Base-by-base conservation (phyloP, 2,113 vertebrate genomes). In the Gambusia holbrooki region DNA sequence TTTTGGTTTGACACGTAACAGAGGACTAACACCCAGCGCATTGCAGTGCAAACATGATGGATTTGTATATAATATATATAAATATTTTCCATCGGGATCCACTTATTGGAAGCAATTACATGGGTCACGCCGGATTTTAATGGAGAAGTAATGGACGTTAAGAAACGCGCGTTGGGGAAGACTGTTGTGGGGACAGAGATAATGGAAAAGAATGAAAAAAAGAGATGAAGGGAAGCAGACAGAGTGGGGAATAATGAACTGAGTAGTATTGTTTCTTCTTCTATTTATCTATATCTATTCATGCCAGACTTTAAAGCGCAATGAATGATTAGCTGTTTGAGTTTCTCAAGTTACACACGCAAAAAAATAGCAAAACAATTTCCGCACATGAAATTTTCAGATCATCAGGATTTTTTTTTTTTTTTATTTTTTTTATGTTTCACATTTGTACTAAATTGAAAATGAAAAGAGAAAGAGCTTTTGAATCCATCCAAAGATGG, bases 111-210 rank as follows among this genome's bases (percentile, higher is more conserved):
- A 76, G 70, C 83, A 88, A 89, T 91, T 88, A 88, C 73, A 81
- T 6, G 62, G 87, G 81, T 87, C 88, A 76, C 77, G 68, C 48
- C 64, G 73, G 58, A 37, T 85, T 87, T 82, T 87, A 90, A 91
- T 84, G 81, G 76, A 69, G 75, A 74, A 75, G 82, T 89, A 86
- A 92, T 89, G 73, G 81, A 84, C 15, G 81, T 27, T 54, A 63
- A 72, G 58, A 58, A 35, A 71, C 58, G 62, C 42, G 30, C 40
- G 1, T 66, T 19, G 70, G 74, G 71, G 83, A 29, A 51, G 61
- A n/a, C 35, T 27, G 63, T n/a, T 71, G 74, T 60, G 61, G 19
- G 4, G 5, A 28, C 13, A 13, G 28, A 51, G 66, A 66, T 19
- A 5, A 40, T 62, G 35, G 9, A 0, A 10, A 30, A 30, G 61